Conservation (phyloP, 2,113 vertebrate genomes). For the Ginglymostoma cirratum region DNA sequence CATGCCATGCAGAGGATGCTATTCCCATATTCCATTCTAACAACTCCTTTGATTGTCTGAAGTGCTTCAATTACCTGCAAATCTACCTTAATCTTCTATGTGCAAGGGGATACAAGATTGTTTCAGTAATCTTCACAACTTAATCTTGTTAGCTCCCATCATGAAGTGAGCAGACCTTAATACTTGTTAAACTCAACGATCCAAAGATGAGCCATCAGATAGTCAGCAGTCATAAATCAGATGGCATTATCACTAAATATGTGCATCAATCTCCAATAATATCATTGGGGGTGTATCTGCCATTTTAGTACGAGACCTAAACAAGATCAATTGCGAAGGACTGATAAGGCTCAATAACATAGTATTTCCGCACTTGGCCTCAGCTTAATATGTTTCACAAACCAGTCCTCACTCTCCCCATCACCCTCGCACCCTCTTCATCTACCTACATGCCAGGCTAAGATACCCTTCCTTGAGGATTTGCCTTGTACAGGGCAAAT, state of each 20-base stretch:
- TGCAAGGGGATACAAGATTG: not conserved
- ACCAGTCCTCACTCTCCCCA: not conserved
- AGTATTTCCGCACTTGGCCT: not conserved
- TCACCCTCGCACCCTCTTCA: too few relatives aligned
- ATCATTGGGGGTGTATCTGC: not conserved
- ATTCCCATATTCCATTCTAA: not conserved
- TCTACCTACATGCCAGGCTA: not conserved
- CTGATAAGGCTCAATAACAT: not conserved
- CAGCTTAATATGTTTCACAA: not conserved
- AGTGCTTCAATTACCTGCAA: not conserved
- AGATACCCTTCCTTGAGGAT: not conserved
- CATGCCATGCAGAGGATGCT: not conserved
- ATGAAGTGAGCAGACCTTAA: not conserved
- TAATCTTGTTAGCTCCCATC: not conserved
- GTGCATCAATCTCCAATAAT: not conserved
- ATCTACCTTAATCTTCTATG: not conserved
- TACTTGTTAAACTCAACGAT: not conserved
- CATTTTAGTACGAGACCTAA: not conserved
- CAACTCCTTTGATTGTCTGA: not conserved
- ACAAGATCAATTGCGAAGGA: not conserved
- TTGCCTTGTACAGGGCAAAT: not conserved
- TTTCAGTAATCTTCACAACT: not conserved
- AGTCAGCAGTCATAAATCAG: not conserved
- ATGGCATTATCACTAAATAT: not conserved
- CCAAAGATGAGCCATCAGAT: not conserved